Evolutionary conservation across 2,797 vertebrate species (phyloP), one percentile per base, ranked within the genome.

Genomic region (Tenualosa ilisha): DNA sequence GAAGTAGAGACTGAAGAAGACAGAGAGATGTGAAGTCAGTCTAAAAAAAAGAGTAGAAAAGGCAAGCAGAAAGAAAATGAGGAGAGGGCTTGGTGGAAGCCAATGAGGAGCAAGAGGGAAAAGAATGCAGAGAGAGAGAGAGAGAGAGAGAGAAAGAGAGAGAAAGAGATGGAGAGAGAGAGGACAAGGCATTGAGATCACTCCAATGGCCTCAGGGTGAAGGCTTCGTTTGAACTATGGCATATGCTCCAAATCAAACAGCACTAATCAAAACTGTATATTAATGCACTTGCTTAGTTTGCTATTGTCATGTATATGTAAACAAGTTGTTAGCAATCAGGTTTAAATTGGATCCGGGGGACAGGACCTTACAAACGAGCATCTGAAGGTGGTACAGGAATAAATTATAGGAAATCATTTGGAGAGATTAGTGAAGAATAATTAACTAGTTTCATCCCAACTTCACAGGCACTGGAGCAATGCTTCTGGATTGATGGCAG

Each of bases 131-230:
- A 68, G 83, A 51, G 61, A 24, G 82, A 49, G 59, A 68, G 26
- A 50, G 83, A 53, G 59, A 61, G 59, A 24, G 83, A 49, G 65
- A 49, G 43, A 81, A 20, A 81, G 79, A 50, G 43, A 50, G 46
- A 49, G 43, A 81, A 20, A 81, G 79, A 50, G 43, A 50, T 20
- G 17, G 15, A 63, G 37, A 81, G 72, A 65, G 81, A 53, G 49
- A 54, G 51, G 84, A 59, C 82, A 88, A 90, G 90, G 91, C 86
- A 88, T 91, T 88, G 88, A 93, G 91, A 94, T 94, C 93, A 93
- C 88, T 91, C 91, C 90, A 93, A 93, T 93, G 91, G 92, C 94
- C 94, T 91, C 88, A 88, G 92, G 94, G 93, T 92, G 91, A 89
- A 92, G 92, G 82, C 59, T 65, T 90, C 90, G 89, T 85, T 92